Evolutionary conservation across 2,888 invertebrate species (phyloP).

Genomic region (Agriopis marginaria): DNA sequence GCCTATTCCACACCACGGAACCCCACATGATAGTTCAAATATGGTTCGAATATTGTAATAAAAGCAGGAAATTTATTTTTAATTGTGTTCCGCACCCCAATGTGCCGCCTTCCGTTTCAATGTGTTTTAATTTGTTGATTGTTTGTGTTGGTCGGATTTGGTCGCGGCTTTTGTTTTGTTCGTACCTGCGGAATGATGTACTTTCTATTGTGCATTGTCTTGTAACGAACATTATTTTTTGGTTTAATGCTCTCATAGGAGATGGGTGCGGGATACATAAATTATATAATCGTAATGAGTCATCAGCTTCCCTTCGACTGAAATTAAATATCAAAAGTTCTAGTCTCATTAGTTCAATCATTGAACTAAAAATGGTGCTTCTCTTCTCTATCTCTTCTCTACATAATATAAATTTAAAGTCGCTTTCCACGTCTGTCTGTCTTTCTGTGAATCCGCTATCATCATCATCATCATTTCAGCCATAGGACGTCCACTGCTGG

Average conservation of each 20-base stretch:
- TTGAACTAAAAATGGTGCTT: too few relatives aligned
- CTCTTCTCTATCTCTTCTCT: too few relatives aligned
- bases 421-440: too few relatives aligned
- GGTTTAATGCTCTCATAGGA: neutral
- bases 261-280: neutral
- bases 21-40: slow-evolving; percentile 59
- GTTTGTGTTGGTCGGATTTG: slow-evolving; percentile 39
- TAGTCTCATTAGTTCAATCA: too few relatives aligned
- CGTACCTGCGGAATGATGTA: neutral
- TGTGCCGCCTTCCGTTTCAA: slow-evolving; percentile 65
- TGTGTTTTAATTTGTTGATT: slow-evolving; percentile 45
- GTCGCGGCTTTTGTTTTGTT: slow-evolving; percentile 15
- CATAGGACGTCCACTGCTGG: too few relatives aligned
- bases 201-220: slow-evolving; percentile 19
- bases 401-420: too few relatives aligned
- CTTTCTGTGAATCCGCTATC: too few relatives aligned
- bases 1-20: slow-evolving; percentile 50
- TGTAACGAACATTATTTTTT: neutral
- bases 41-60: slow-evolving; percentile 58
- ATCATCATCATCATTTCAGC: too few relatives aligned
- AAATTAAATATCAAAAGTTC: too few relatives aligned
- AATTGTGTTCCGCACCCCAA: slow-evolving; percentile 52
- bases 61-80: slow-evolving; percentile 61
- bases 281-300: too few relatives aligned
- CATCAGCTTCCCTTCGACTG: too few relatives aligned